Evolutionary conservation across 2,113 vertebrate genomes (phyloP).

Genomic region (Platichthys stellatus): DNA sequence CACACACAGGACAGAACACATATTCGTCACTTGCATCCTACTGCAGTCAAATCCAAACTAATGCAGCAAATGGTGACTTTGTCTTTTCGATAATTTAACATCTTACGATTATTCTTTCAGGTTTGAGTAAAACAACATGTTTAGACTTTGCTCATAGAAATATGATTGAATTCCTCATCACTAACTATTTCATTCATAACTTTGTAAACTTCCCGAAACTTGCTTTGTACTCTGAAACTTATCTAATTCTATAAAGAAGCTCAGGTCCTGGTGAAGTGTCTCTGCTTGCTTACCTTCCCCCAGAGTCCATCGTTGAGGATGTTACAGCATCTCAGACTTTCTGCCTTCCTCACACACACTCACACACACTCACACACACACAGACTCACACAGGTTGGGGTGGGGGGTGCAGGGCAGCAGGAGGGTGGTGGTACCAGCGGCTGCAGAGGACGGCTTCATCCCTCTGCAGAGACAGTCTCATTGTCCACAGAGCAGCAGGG

Average conservation of each 20-base stretch:
- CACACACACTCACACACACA: not conserved
- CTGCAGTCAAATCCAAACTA: not conserved
- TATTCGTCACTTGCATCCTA: not conserved
- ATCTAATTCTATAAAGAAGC: too few relatives aligned
- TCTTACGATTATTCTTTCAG: too few relatives aligned
- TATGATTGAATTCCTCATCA: too few relatives aligned
- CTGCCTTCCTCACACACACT: too few relatives aligned
- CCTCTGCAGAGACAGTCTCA: slow-evolving; percentile 36
- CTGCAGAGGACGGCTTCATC: slow-evolving; percentile 16
- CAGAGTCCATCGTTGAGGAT: slow-evolving; percentile 28
- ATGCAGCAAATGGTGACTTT: too few relatives aligned
- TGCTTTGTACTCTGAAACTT: too few relatives aligned
- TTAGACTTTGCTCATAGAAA: too few relatives aligned
- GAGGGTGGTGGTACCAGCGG: slow-evolving; percentile 7
- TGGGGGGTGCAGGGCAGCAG: slow-evolving; percentile 8
- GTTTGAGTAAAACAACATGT: too few relatives aligned
- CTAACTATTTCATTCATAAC: too few relatives aligned
- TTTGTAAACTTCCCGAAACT: too few relatives aligned
- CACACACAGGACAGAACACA: not conserved
- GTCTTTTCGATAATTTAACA: too few relatives aligned
- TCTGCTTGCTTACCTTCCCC: slow-evolving; percentile 60
- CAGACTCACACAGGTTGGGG: not conserved
- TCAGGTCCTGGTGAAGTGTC: not conserved
- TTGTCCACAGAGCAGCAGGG: slow-evolving; percentile 39
- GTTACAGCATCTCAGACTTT: not conserved